Base-by-base conservation (phyloP, 2,113 vertebrate genomes). In the Sylvietta virens region DNA sequence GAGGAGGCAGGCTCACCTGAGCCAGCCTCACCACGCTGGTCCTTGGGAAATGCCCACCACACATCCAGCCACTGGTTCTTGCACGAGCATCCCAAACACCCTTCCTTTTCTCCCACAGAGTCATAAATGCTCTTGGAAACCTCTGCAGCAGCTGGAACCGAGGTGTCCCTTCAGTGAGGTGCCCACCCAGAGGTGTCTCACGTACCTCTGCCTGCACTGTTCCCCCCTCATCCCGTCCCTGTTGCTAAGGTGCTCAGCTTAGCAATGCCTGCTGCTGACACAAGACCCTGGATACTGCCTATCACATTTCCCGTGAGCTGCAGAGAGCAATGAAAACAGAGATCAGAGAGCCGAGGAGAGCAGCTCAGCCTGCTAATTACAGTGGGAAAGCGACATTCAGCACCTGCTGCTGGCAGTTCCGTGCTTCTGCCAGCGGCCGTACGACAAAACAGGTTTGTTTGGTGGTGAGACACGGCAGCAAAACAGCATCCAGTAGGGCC, bases 1-100 rank as follows among this genome's bases (percentile, higher is more conserved):
- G 94, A 81, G 92, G 94, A 84, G 91, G 88, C 33, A 93, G 60
- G 20, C 86, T 95, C 94, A 96, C 94, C 92, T 94, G 84, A 89
- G 73, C 73, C 84, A 84, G 73, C 81, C 84, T 73, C 40, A 7
- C 30, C 58, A 48, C 3, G 6, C 62, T 40, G 42, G 28, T 80
- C 81, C 54, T 78, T 39, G 72, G 67, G 67, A 77, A 22, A 42
- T 31, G 71, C 62, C 40, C 53, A 2, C 57, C 56, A 31, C 26
- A 30, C 5, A 21, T 0, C 69, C 40, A 76, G 66, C 40, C 74
- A 44, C 27, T 1, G 35, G n/a, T 18, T 31, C 26, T 57, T 11
- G 7, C 79, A 74, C 23, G 35, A 45, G 42, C 45, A 54, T 27
- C 47, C 66, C 2, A 0, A 74, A 40, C 31, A 44, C 24, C 11